A percentile compares a stretch with the other conserved stretches of the same genome.
Evolutionary conservation across 2,888 invertebrate species (phyloP).

Genomic region (Erebia ligea): DNA sequence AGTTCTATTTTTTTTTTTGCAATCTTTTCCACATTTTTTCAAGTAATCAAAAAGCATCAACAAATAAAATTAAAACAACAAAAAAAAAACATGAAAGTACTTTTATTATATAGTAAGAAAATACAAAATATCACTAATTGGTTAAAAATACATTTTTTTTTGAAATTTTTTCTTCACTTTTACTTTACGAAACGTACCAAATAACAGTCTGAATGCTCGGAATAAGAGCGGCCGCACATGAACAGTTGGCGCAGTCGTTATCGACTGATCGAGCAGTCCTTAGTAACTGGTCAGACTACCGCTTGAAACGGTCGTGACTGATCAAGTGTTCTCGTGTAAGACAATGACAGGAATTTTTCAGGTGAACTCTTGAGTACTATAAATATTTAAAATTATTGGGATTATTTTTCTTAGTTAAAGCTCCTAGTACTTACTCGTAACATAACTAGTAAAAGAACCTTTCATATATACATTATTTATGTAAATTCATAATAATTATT

Average conservation of each 20-base stretch:
- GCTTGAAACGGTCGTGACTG: too few relatives aligned
- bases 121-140: slow-evolving; percentile 36
- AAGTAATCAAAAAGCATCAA: slow-evolving; percentile 12
- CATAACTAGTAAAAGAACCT: too few relatives aligned
- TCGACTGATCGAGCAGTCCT: too few relatives aligned
- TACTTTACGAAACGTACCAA: slow-evolving; percentile 19
- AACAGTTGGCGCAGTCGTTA: too few relatives aligned
- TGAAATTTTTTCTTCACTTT: slow-evolving; percentile 11
- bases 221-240: not conserved
- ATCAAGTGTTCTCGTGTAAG: too few relatives aligned
- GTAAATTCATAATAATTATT: too few relatives aligned
- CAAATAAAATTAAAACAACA: slow-evolving; percentile 6
- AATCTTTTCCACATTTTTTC: not conserved
- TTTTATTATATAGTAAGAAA: slow-evolving; percentile 36
- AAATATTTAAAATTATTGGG: too few relatives aligned
- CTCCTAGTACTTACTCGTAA: too few relatives aligned
- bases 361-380: too few relatives aligned
- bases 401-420: too few relatives aligned
- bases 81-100: slow-evolving; percentile 16
- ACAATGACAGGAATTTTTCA: too few relatives aligned
- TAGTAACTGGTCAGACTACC: not conserved
- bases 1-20: not conserved
- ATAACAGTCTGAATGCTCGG: slow-evolving; percentile 28
- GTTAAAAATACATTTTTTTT: slow-evolving; percentile 29
- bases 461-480: too few relatives aligned